Evolutionary conservation across 2,797 vertebrate genomes (phyloP), one percentile per base, ranked within the genome.

Genomic region (Choloepus didactylus): DNA sequence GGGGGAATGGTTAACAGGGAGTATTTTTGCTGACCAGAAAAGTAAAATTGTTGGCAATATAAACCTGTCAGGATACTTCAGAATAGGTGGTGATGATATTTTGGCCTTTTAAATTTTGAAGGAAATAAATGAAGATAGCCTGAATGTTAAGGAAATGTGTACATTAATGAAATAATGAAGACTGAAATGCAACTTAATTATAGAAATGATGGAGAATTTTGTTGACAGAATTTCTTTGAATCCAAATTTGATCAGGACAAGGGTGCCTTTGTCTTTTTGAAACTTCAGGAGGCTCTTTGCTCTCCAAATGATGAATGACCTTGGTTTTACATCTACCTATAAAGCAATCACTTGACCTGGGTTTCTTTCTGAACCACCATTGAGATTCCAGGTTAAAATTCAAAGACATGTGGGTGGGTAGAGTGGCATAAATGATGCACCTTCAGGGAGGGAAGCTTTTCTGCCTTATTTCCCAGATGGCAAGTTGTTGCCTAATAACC

Each of bases 91-190:
- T 64, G 59, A 67, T 25, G 44, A 31, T 82, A 77, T 29, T 88
- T 82, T 46, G 67, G 79, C 93, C 82, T 85, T 93, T 19, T 77
- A 82, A 87, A 85, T 29, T 79, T 59, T 82, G n/a, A 92, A 83
- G 56, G 38, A 84, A 93, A 46, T 79, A 60, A 76, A 64, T 51
- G 16, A 56, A 84, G 51, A 54, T 38, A 89, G 21, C 38, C 84
- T 75, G 62, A 21, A 82, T 41, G 75, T 88, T 31, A 67, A 56
- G 44, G 49, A 95, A 93, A 80, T 51, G 0, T 81, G 25, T 88
- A 76, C 62, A 44, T 67, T 85, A 73, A 91, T n/a, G 79, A 91
- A 94, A 94, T 83, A 49, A 87, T 51, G 38, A 95, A 93, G 69
- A 72, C 7, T 69, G 56, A 95, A 66, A 92, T 72, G 49, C 60